Evolutionary conservation across 2,113 vertebrate species (phyloP).

Genomic region (Psittacara wagleri): DNA sequence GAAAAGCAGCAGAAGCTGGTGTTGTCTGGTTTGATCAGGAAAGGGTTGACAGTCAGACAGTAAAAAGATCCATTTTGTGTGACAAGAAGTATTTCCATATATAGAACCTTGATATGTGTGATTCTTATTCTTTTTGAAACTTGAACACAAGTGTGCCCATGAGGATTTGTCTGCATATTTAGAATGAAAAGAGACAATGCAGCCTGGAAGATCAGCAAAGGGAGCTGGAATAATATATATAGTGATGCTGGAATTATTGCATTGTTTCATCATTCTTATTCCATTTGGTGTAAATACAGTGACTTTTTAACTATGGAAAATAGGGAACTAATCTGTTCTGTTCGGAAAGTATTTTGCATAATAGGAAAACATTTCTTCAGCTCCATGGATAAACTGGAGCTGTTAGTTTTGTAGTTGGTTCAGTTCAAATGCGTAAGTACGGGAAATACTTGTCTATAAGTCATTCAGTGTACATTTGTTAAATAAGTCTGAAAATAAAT

Average conservation of each 20-base stretch:
- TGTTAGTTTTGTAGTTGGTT: background rate
- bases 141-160: background rate
- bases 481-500: background rate
- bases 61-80: slow-evolving; percentile 53
- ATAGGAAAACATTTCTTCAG: background rate
- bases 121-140: slow-evolving; percentile 21
- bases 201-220: background rate
- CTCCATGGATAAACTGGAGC: background rate
- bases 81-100: slow-evolving; percentile 50
- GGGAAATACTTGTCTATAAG: background rate
- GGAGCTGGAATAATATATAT: background rate
- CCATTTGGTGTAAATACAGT: background rate
- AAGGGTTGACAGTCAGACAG: slow-evolving; percentile 23
- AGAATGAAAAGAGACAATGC: background rate
- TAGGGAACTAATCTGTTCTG: background rate
- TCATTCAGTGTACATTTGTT: background rate
- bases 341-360: slow-evolving; percentile 8
- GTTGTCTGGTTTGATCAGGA: slow-evolving; percentile 50
- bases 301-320: background rate
- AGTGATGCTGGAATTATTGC: background rate
- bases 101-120: background rate
- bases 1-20: slow-evolving; percentile 36
- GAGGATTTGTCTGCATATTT: background rate
- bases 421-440: background rate
- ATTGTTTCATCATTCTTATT: slow-evolving; percentile 33